A percentile compares a stretch with the other conserved stretches of the same genome.
phyloP scores from a whole-genome alignment of 2,888 invertebrate genomes.

The Parasteatoda lunata region DNA sequence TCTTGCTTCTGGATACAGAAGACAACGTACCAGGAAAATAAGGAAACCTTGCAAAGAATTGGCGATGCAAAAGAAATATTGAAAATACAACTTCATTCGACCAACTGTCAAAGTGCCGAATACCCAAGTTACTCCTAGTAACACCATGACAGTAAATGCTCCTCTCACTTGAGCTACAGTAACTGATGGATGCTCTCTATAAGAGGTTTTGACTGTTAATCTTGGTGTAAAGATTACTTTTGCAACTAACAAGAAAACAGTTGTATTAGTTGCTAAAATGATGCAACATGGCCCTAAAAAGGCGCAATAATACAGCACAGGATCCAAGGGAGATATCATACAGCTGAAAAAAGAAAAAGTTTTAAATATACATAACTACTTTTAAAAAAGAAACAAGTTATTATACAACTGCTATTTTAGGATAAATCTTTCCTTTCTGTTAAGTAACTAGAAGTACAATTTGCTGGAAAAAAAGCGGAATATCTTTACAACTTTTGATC shows the following conservation, averaged over 20 bases:
- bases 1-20: slow-evolving; percentile 71
- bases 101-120: slow-evolving; percentile 73
- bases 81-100: slow-evolving; percentile 71
- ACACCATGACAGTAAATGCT: slow-evolving; percentile 72
- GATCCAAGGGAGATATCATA: slow-evolving; percentile 74
- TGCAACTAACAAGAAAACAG: slow-evolving; percentile 75
- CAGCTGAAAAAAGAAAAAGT: slow-evolving; percentile 73
- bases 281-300: slow-evolving; percentile 75
- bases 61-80: slow-evolving; percentile 73
- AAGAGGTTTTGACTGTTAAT: slow-evolving; percentile 62
- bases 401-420: no score
- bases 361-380: no score
- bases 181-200: slow-evolving; percentile 1
- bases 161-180: slow-evolving; percentile 70
- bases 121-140: slow-evolving; percentile 73
- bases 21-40: slow-evolving; percentile 73
- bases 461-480: no score
- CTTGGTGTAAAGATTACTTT: slow-evolving; percentile 72
- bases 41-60: slow-evolving; percentile 74
- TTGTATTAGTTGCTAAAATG: slow-evolving; percentile 74
- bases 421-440: no score
- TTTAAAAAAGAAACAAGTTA: no score
- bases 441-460: no score
- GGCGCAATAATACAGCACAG: slow-evolving; percentile 74
- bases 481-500: no score